These are phyloP conservation scores for Macroramphosus scolopax DNA, from an alignment of 2,797 vertebrate species.

Conservation along the genomic window DNA sequence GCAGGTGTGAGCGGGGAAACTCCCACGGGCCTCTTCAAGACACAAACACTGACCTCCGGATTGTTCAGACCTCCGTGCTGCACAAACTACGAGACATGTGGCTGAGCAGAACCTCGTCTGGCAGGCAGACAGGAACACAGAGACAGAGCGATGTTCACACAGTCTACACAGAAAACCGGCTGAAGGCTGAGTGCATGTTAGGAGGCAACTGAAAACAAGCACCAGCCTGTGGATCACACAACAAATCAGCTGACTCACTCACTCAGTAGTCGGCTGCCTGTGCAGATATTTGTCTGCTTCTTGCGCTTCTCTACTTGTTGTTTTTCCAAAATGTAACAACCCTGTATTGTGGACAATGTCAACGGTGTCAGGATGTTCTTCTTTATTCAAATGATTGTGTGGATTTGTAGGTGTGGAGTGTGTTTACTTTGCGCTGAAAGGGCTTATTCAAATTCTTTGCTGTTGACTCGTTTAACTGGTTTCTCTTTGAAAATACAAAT, in stretches of 20 bases:
- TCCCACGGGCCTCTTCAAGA: conserved; percentile 19
- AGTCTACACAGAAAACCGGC: too few relatives aligned
- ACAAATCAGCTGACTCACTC: conserved; percentile 27
- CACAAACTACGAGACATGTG: conserved; percentile 48
- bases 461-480: conserved; percentile 34
- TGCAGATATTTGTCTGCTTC: conserved; percentile 4
- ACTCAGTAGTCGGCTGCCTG: conserved; percentile 1
- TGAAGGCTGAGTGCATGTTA: conserved; percentile 12
- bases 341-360: too few relatives aligned
- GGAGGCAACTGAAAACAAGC: conserved; percentile 22
- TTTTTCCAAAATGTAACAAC: too few relatives aligned
- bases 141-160: conserved; percentile 3
- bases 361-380: too few relatives aligned
- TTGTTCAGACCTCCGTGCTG: conserved; percentile 19
- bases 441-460: conserved; percentile 35
- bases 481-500: conserved; percentile 24
- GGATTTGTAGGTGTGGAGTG: conserved; percentile 16
- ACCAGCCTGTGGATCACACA: conserved; percentile 18
- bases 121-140: conserved; percentile 17
- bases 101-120: conserved; percentile 30
- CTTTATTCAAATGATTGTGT: conserved; percentile 22
- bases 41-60: conserved; percentile 16
- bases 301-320: too few relatives aligned
- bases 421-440: conserved; percentile 38
- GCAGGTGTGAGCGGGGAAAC: conserved; percentile 32